phyloP scores from a whole-genome alignment of 37 sponge, comb jelly and placozoan species.

The Oscarella lobularis region DNA sequence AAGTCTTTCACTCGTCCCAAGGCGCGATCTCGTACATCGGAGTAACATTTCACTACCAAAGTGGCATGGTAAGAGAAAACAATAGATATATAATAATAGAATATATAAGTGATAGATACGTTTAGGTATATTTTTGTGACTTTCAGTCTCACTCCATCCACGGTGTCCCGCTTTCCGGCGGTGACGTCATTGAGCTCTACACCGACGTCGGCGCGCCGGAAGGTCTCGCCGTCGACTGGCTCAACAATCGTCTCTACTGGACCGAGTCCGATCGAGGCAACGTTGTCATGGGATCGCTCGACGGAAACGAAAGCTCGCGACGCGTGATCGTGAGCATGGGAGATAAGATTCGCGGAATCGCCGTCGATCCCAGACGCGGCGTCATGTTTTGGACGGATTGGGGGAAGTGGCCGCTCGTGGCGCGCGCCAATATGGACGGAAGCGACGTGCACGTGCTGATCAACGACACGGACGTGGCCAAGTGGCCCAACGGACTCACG shows the following conservation, averaged over 20 bases:
- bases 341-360: not conserved
- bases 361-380: not conserved
- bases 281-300: not conserved
- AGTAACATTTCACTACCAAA: not conserved
- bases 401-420: not conserved
- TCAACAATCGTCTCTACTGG: not conserved
- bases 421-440: not conserved
- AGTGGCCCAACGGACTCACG: not conserved
- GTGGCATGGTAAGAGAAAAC: not conserved
- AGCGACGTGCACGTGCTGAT: not conserved
- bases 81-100: not conserved
- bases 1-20: too few species aligned
- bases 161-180: not conserved
- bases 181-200: not conserved
- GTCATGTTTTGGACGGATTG: not conserved
- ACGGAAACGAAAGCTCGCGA: not conserved
- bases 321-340: not conserved
- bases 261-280: not conserved
- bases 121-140: not conserved
- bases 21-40: not conserved
- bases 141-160: not conserved
- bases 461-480: not conserved
- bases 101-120: not conserved
- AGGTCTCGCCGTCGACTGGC: not conserved
- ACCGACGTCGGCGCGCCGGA: not conserved